phyloP scores from a whole-genome alignment of 2,113 vertebrate species.

The Pluvialis apricaria region DNA sequence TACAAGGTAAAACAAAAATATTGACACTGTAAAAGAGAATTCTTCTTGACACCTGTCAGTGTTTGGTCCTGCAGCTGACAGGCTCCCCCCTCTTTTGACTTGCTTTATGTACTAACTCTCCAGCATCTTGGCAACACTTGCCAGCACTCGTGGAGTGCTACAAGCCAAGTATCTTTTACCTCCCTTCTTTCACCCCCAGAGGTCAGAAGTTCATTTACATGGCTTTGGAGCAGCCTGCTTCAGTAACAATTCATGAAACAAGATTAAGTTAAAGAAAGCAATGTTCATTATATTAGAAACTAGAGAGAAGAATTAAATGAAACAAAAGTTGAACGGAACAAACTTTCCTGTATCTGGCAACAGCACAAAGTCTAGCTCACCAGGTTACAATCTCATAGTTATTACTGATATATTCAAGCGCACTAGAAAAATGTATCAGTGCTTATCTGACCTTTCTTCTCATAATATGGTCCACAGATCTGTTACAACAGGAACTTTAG shows the following conservation, averaged over 20 bases:
- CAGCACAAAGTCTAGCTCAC: neutral
- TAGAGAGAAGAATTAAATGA: neutral
- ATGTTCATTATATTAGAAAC: slow-evolving; percentile 3
- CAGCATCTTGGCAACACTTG: neutral
- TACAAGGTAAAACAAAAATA: neutral
- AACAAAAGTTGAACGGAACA: neutral
- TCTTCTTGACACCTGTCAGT: neutral
- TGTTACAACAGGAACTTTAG: neutral
- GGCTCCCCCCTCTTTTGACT: neutral
- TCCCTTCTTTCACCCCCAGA: neutral
- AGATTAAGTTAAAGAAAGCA: neutral
- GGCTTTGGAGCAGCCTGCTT: neutral
- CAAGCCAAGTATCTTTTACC: neutral
- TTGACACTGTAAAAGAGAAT: neutral
- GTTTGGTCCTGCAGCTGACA: neutral
- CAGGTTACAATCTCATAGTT: neutral
- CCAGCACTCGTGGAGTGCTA: neutral
- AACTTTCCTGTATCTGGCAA: slow-evolving; percentile 1
- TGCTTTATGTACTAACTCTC: neutral
- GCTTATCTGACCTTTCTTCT: slow-evolving; percentile 47
- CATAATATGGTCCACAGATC: neutral
- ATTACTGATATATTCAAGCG: neutral
- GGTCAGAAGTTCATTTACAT: neutral
- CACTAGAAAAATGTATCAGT: neutral
- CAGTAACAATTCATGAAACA: neutral